Evolutionary conservation across 1,140 invertebrate genomes (phyloP).

Genomic region (Lepidotrigona ventralis): DNA sequence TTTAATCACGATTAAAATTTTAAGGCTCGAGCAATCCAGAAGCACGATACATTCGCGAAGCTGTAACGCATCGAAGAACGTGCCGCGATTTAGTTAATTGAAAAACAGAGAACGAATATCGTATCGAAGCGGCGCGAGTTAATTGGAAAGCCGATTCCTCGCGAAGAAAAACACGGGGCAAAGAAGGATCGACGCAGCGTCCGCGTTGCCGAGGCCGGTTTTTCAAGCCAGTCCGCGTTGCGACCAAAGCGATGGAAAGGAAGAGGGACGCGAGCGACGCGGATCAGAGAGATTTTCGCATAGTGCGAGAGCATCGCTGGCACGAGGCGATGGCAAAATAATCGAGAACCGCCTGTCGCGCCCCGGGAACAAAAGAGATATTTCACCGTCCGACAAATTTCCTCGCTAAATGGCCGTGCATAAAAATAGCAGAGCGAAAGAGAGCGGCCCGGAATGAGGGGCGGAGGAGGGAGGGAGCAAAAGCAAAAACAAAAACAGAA

Average conservation of each 20-base stretch:
- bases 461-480: neutral
- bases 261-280: neutral
- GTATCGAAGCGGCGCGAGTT: neutral
- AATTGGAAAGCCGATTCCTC: conserved; percentile 24
- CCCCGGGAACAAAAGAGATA: conserved; percentile 61
- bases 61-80: too few species aligned
- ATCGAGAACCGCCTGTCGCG: conserved; percentile 63
- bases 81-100: neutral
- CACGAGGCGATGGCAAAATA: conserved; percentile 57
- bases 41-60: too few species aligned
- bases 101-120: neutral
- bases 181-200: neutral
- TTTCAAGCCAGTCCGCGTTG: neutral
- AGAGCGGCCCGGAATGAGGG: neutral
- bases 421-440: neutral
- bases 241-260: neutral
- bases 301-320: conserved; percentile 21
- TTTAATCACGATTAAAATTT: too few species aligned
- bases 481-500: conserved; percentile 19
- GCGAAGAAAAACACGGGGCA: neutral
- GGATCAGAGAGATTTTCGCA: conserved; percentile 47
- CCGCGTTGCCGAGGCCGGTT: neutral
- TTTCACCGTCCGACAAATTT: conserved; percentile 66
- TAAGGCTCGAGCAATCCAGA: too few species aligned
- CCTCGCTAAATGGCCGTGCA: conserved; percentile 60